Evolutionary conservation across 2,797 vertebrate genomes (phyloP), one percentile per base, ranked within the genome.

Genomic region (Enteromius fasciolatus): DNA sequence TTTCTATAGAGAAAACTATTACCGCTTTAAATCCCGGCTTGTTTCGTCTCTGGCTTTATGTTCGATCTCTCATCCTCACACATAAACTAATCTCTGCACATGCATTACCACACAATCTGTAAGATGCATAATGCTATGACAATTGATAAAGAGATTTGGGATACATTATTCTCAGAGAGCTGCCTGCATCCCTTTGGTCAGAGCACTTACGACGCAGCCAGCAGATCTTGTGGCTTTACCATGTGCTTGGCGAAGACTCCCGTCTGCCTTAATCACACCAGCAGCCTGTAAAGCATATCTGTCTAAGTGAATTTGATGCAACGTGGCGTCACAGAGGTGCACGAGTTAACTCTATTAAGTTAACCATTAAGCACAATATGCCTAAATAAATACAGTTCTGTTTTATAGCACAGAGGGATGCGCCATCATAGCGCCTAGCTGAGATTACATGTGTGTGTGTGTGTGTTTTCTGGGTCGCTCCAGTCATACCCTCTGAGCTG

Each of bases 401-500:
- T 81, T 73, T 67, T 76, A 23, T 36, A 41, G 73, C n/a, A 72
- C 18, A 20, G 4, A 81, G 39, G 74, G 66, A 63, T 61, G 75
- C 64, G 64, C 80, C 76, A 64, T 41, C 48, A 64, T 61, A 64
- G 33, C n/a, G 80, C 39, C 48, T 67, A 33, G 20, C 6, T 18
- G 31, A 54, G 80, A 54, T 50, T 70, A 33, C 41, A 11, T 36
- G 33, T 6, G 50, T 14, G 44, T 46, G 44, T 46, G 52, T 23
- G 20, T 46, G 23, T 69, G 39, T 61, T 31, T 83, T 85, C 46
- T 46, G 80, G 81, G 74, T 59, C 75, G 83, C 72, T 77, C 69
- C 41, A 76, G 81, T 82, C 90, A 90, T 90, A 83, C 88, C 86
- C 93, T 93, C 91, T 88, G 90, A 92, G 86, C 82, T 85, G 93